phyloP scores from a whole-genome alignment of 2,113 vertebrate species.

The Stomatorhinus ivindoensis region DNA sequence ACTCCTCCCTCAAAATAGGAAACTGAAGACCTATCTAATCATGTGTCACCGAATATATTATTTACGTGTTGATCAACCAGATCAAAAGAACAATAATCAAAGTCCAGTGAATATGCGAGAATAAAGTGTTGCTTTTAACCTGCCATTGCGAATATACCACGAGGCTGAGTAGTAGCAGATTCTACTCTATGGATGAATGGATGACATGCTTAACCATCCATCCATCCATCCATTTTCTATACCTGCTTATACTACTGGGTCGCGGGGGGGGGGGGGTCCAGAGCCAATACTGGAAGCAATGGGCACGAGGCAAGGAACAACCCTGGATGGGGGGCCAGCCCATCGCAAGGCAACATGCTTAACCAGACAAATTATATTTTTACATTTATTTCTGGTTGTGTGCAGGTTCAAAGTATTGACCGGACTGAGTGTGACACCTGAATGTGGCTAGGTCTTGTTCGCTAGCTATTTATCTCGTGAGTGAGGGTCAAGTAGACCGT shows the following conservation, averaged over 20 bases:
- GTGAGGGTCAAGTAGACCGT: neutral
- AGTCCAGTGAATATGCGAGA: conserved; percentile 11
- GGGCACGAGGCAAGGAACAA: too few species aligned
- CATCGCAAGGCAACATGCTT: too few species aligned
- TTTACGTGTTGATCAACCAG: conserved; percentile 32
- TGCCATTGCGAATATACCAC: conserved; percentile 19
- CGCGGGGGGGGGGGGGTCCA: too few species aligned
- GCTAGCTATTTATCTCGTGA: conserved; percentile 4
- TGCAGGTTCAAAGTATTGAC: conserved; percentile 6
- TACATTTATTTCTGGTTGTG: neutral
- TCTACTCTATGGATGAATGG: conserved; percentile 15
- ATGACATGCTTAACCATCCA: conserved; percentile 8
- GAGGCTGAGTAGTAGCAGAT: conserved; percentile 3
- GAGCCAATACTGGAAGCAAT: too few species aligned
- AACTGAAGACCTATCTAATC: conserved; percentile 20
- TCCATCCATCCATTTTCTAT: too few species aligned
- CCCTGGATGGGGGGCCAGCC: too few species aligned
- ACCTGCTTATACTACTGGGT: too few species aligned
- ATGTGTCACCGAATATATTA: conserved; percentile 23
- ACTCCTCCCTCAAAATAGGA: conserved; percentile 16
- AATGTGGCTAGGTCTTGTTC: neutral
- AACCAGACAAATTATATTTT: neutral
- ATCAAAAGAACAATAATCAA: conserved; percentile 23
- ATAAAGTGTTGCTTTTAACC: neutral
- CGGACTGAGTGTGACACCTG: neutral